Evolutionary conservation across 2,888 invertebrate genomes (phyloP).

Genomic region (Molorchus minor): DNA sequence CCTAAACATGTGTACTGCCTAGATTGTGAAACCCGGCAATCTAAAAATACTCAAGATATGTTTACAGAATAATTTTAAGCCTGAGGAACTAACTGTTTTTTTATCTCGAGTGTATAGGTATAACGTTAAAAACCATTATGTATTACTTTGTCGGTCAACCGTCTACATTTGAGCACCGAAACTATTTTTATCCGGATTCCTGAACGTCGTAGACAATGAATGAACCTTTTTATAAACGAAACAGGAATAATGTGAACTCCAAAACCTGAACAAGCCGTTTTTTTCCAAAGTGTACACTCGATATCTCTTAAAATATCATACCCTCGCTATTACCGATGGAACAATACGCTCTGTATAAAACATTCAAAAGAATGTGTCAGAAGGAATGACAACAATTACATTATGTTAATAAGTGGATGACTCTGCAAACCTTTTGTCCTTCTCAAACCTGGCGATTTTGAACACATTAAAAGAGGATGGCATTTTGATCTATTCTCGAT

Average conservation of each 20-base stretch:
- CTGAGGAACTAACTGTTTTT: too few species aligned
- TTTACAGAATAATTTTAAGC: too few species aligned
- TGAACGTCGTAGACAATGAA: too few species aligned
- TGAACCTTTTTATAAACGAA: neutral
- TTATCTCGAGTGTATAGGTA: too few species aligned
- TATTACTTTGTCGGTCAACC: too few species aligned
- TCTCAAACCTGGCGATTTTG: constrained; percentile 20
- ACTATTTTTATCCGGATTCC: too few species aligned
- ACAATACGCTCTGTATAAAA: constrained; percentile 30
- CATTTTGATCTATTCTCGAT: constrained; percentile 33
- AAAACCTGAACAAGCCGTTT: constrained; percentile 8
- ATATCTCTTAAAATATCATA: constrained; percentile 23
- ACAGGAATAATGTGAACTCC: neutral
- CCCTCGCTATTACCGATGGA: constrained; percentile 20
- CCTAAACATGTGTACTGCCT: too few species aligned
- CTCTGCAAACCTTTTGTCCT: constrained; percentile 46
- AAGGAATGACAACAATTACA: constrained; percentile 57
- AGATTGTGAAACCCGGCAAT: too few species aligned
- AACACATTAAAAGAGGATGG: constrained; percentile 38
- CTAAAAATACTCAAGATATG: too few species aligned
- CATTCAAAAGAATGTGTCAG: constrained; percentile 50
- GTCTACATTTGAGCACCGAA: too few species aligned
- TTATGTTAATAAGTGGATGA: constrained; percentile 57
- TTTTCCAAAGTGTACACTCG: constrained; percentile 19
- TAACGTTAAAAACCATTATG: too few species aligned